These are phyloP conservation scores for Cremastobaeus sp. DNA, from an alignment of 2,888 invertebrate species.

Conservation along the genomic window DNA sequence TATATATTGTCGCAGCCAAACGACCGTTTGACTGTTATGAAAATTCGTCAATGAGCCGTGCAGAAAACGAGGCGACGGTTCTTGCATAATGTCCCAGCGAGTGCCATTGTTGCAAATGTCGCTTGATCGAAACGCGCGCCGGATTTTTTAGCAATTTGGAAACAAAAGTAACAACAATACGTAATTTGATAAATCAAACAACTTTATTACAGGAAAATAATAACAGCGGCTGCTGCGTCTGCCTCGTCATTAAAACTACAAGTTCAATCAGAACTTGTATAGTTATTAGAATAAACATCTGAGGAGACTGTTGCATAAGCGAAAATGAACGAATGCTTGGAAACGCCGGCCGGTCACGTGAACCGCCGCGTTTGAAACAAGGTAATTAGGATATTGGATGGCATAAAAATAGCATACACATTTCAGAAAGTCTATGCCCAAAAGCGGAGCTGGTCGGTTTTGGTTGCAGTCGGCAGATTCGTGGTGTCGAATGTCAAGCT, in stretches of 20 bases:
- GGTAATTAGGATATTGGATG: too few species aligned
- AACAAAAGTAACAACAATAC: neutral
- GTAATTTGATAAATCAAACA: constrained; percentile 5
- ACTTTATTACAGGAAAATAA: constrained; percentile 18
- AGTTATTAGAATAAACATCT: constrained; percentile 15
- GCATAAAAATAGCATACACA: too few species aligned
- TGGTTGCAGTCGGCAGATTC: too few species aligned
- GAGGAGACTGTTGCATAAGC: neutral
- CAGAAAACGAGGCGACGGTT: constrained; percentile 9
- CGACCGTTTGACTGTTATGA: too few species aligned
- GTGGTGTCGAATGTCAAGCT: too few species aligned
- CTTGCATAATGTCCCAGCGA: neutral
- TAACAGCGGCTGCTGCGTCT: constrained; percentile 10
- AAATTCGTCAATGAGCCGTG: too few species aligned
- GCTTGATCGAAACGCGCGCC: constrained; percentile 7
- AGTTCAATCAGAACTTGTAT: constrained; percentile 1
- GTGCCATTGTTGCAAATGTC: constrained; percentile 4
- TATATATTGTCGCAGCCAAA: neutral
- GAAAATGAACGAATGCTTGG: neutral
- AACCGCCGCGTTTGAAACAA: too few species aligned
- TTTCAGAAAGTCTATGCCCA: too few species aligned
- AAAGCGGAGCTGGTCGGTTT: too few species aligned
- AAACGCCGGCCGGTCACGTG: too few species aligned
- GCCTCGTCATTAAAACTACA: constrained; percentile 21
- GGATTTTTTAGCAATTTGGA: neutral